Percentiles rank a stretch among this genome's conserved stretches.
phyloP scores from a whole-genome alignment of 2,113 vertebrate species.

The Regulus satrapa region DNA sequence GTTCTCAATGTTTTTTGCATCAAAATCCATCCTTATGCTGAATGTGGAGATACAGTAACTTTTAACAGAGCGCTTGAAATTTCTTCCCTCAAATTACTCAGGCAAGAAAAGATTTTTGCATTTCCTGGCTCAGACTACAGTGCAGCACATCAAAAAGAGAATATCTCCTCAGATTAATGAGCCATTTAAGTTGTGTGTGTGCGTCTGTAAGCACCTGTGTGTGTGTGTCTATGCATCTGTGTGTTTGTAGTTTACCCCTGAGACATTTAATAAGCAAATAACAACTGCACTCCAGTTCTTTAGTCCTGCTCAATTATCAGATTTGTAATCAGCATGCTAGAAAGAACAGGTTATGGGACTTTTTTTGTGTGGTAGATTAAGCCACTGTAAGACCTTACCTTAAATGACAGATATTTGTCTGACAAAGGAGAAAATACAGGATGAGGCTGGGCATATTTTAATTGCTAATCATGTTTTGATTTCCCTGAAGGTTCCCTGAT shows the following conservation, averaged over 20 bases:
- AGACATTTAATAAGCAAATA: slow-evolving; percentile 5
- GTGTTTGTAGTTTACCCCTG: not conserved
- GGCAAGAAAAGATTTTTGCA: not conserved
- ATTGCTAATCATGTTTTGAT: not conserved
- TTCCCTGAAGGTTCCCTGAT: not conserved
- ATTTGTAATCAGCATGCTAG: not conserved
- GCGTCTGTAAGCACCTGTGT: not conserved
- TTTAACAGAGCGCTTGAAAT: not conserved
- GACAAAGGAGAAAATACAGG: not conserved
- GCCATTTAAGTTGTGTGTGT: not conserved
- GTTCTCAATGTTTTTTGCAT: not conserved
- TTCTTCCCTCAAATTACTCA: not conserved
- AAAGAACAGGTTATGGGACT: not conserved
- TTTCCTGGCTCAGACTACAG: not conserved
- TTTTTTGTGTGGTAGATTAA: not conserved
- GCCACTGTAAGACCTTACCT: not conserved
- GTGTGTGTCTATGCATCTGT: not conserved
- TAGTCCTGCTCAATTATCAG: not conserved
- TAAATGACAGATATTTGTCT: not conserved
- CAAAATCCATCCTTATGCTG: not conserved
- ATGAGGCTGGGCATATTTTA: not conserved
- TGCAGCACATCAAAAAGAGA: not conserved
- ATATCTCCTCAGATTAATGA: not conserved
- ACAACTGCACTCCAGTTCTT: not conserved
- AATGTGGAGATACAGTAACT: not conserved